These are phyloP conservation scores for Tortrix viridana DNA, from an alignment of 2,888 invertebrate species.

Conservation along the genomic window DNA sequence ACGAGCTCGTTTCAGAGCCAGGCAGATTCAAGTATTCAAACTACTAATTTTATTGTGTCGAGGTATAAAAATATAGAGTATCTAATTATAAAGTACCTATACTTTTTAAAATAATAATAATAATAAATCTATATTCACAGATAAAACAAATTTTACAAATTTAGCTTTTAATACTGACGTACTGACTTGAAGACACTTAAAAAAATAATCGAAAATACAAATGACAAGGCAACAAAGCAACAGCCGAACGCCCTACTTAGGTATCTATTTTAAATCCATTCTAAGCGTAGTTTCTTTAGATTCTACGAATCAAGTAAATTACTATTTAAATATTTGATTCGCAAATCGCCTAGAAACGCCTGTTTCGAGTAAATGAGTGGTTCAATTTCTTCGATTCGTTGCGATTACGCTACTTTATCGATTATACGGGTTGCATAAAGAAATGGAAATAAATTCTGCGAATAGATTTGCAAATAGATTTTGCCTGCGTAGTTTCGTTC, in stretches of 20 bases:
- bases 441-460: not conserved
- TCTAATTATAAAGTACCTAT: too few relatives aligned
- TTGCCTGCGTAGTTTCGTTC: not conserved
- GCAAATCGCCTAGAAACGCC: slow-evolving; percentile 49
- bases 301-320: slow-evolving; percentile 43
- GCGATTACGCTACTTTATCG: slow-evolving; percentile 53
- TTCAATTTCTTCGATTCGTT: slow-evolving; percentile 57
- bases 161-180: too few relatives aligned
- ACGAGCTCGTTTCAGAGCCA: too few relatives aligned
- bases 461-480: not conserved
- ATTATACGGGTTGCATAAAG: slow-evolving; percentile 46
- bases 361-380: slow-evolving; percentile 58
- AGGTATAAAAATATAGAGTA: too few relatives aligned
- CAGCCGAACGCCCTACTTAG: slow-evolving; percentile 2
- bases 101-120: too few relatives aligned
- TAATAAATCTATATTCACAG: too few relatives aligned
- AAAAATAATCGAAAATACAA: too few relatives aligned
- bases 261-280: slow-evolving; percentile 35
- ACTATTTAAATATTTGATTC: slow-evolving; percentile 62
- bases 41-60: too few relatives aligned
- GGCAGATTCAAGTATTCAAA: too few relatives aligned
- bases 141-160: too few relatives aligned
- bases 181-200: too few relatives aligned
- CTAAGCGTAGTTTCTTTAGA: slow-evolving; percentile 9
- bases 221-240: slow-evolving; percentile 1